These are phyloP conservation scores for Acridotheres tristis DNA, from an alignment of 2,797 vertebrate genomes.

Conservation along the genomic window DNA sequence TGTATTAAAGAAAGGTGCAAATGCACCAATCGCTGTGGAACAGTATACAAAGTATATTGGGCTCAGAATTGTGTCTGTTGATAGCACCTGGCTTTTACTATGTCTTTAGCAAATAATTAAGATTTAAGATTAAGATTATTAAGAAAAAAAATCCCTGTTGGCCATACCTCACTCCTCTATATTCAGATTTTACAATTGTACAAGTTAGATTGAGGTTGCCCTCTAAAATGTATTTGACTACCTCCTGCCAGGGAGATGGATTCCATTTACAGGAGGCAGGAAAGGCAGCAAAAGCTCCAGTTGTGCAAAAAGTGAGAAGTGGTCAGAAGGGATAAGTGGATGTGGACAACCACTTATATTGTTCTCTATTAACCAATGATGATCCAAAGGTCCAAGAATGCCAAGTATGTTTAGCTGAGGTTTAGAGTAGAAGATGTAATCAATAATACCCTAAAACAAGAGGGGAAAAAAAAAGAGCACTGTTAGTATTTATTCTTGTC, in stretches of 20 bases:
- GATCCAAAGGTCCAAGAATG: slow-evolving; percentile 94
- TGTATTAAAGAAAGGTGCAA: slow-evolving; percentile 77
- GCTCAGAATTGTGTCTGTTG: slow-evolving; percentile 82
- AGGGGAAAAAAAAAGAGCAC: background rate
- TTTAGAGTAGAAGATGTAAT: slow-evolving; percentile 99
- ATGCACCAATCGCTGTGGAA: slow-evolving; percentile 76
- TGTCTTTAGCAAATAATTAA: slow-evolving; percentile 81
- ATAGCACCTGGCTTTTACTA: slow-evolving; percentile 85
- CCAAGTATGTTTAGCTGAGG: slow-evolving; percentile 96
- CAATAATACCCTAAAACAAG: slow-evolving; percentile 91
- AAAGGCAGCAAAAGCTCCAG: slow-evolving; percentile 97
- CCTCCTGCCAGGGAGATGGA: slow-evolving; percentile 96
- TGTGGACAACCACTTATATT: slow-evolving; percentile 97
- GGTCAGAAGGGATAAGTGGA: slow-evolving; percentile 97
- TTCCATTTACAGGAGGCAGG: slow-evolving; percentile 91
- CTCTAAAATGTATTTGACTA: slow-evolving; percentile 86
- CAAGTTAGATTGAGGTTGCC: slow-evolving; percentile 76
- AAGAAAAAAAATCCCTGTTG: slow-evolving; percentile 86
- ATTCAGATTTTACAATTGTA: slow-evolving; percentile 84
- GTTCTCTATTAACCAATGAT: slow-evolving; percentile 96
- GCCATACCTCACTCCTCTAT: slow-evolving; percentile 92
- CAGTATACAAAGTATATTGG: slow-evolving; percentile 80
- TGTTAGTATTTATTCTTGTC: background rate
- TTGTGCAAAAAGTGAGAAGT: slow-evolving; percentile 98
- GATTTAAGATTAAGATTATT: slow-evolving; percentile 82